Base-by-base conservation (phyloP, 2,113 vertebrate species). In the Ophthalmolycus amberensis region DNA sequence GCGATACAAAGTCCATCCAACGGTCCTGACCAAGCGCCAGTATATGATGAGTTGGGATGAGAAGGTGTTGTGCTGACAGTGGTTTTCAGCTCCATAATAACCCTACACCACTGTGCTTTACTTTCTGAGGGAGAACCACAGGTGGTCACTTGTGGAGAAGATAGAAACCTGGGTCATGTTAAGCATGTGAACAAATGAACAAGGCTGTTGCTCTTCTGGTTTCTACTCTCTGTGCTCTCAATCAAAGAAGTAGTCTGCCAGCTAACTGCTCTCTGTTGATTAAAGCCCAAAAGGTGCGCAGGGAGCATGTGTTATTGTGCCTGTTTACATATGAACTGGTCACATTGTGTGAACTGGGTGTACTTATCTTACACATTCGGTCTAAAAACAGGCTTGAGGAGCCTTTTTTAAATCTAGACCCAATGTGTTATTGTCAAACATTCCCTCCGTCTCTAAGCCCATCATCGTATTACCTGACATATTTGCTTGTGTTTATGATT, bases 391-490 rank as follows among this genome's bases (percentile, higher is more conserved):
- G 14, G 58, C 29, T 37, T 74, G 29, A 34, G 27, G 14, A 44
- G 27, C 6, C 27, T 34, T 50, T 44, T 65, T 71, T 7, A 6
- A 50, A n/a, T 34, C 27, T 34, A 12, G 40, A 46, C 20, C n/a
- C 79, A 37, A 56, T 27, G 22, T 71, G 54, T 73, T 72, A 78
- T 25, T 83, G n/a, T 62, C 52, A 29, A 60, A 62, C 20, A 52
- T 63, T 22, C 56, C 59, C 48, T 38, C 56, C 50, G 34, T 16
- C 22, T 42, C 63, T 37, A 25, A 71, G 44, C 50, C 48, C 56
- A 25, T 76, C 22, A n/a, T 65, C 50, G 14, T 75, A 9, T 85
- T 77, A 79, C 79, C 75, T 82, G 67, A 78, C 74, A 48, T 69
- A 54, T 71, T 77, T 67, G 67, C 63, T 14, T 75, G 70, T 60